phyloP scores from a whole-genome alignment of 2,113 vertebrate species.

The Rhinoptilus africanus region DNA sequence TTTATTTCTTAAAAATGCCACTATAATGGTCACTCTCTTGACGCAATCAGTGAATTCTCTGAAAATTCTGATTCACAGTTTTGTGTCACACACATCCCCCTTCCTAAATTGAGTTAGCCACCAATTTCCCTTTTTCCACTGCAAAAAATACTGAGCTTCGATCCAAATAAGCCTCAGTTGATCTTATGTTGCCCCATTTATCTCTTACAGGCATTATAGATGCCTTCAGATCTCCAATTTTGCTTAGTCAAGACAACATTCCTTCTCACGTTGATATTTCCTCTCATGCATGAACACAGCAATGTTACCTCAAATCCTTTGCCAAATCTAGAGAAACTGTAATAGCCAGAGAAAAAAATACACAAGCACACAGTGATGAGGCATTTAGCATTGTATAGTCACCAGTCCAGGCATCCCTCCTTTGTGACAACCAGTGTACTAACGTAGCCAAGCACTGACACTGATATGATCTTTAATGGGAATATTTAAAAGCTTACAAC shows the following conservation, averaged over 20 bases:
- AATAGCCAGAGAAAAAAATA: neutral
- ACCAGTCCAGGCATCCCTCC: neutral
- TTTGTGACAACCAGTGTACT: neutral
- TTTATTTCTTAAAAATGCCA: neutral
- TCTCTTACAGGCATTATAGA: neutral
- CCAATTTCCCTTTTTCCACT: neutral
- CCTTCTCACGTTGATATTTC: neutral
- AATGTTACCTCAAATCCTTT: neutral
- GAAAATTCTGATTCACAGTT: neutral
- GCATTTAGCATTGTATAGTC: rapidly evolving
- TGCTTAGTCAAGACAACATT: neutral
- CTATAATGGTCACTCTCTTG: neutral
- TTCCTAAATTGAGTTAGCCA: neutral
- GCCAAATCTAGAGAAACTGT: neutral
- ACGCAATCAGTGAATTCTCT: neutral
- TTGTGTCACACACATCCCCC: neutral
- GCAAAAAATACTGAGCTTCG: neutral
- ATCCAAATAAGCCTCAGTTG: neutral
- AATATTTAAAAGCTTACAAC: neutral
- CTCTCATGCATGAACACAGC: neutral
- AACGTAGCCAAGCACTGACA: neutral
- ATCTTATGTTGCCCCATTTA: neutral
- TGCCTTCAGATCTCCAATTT: neutral
- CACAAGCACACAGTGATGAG: neutral
- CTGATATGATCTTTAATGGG: neutral